Base-by-base conservation (phyloP, 2,113 vertebrate species). In the Caranx ignobilis region DNA sequence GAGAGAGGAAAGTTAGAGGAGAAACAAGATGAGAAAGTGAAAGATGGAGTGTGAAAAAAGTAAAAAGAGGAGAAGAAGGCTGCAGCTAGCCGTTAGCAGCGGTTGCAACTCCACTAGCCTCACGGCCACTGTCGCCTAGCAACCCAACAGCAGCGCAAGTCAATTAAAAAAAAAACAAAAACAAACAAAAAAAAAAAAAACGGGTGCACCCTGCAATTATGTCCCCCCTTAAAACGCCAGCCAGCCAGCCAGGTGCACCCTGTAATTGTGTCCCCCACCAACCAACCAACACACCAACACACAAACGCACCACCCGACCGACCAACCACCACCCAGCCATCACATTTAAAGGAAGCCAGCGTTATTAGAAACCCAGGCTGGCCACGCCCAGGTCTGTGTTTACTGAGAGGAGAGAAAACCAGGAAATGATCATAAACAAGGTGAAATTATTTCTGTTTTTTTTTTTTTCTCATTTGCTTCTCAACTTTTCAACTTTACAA, bases 201-300 rank as follows among this genome's bases (percentile, higher is more conserved):
- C 34, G 83, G 81, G 85, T 75, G 87, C 89, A 93, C 89, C 90
- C 91, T 93, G 90, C 87, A 91, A 94, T 94, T 93, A 94, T 41
- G 73, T 89, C 86, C 87, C 89, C 87, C 86, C 88, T 82, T 76
- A 75, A 84, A 71, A 26, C 26, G 26, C 26, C 26, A 26, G 75
- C 83, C 84, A 90, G 85, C 86, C 85, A 89, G 88, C 78, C 90
- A 93, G 91, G 89, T 92, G 91, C 91, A 92, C 90, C 91, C 95
- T 94, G 88, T 93, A 92, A 94, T 94, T 91, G 87, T 68, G 89
- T 87, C 87, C 83, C 89, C 89, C 87, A 81, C 83, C 86, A 90
- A 84, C 68, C 85, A 91, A 90, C 87, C 84, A 86, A 77, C 85
- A 76, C 90, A 26, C 26, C 26, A 26, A 26, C 26, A 26, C 26